Evolutionary conservation across 2,888 invertebrate genomes (phyloP), one percentile per base, ranked within the genome.

Genomic region (Sycophila texana): DNA sequence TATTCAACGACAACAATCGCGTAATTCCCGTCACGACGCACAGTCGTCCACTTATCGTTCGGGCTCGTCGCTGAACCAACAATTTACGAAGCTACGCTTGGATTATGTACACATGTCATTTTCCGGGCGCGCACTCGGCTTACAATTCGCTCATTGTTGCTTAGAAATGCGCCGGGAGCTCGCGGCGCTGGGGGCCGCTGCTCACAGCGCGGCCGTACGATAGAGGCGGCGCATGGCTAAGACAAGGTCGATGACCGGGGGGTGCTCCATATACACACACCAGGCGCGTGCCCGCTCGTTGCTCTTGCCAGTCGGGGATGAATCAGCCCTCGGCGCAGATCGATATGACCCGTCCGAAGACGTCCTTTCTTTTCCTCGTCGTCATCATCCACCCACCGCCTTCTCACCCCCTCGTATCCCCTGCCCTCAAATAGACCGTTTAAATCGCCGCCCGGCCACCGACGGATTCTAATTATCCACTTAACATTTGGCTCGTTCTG

Each of bases 241-340:
- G 73, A 74, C 65, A 76, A 77, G 80, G 80, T 81, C 77, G 71
- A 77, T 74, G 80, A n/a, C 80, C 77, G 61, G 20, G 47, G 20
- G 55, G 22, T 65, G 10, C 74, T 20, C 26, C 22, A 1, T 49
- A n/a, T 26, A 16, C 22, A 58, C 53, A 16, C 55, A 58, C n/a
- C 3, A 30, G 7, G 12, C 63, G 10, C 18, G 13, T 22, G 51
- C 65, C 5, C 51, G 20, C 71, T 47, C 71, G 12, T 22, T 55
- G 53, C 63, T n/a, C n/a, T 18, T 61, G 12, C 66, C 26, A 57
- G 66, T 51, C 53, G 63, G 77, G 74, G 81, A 79, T 77, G 82
- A 82, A 82, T 82, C 82, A 79, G 74, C 82, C 78, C 82, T 82
- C 79, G 70, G 73, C 26, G 60, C 77, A 63, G 73, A 82, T 83